These are phyloP conservation scores for Metacarcinus magister DNA, from an alignment of 2,888 invertebrate genomes.

Conservation along the genomic window DNA sequence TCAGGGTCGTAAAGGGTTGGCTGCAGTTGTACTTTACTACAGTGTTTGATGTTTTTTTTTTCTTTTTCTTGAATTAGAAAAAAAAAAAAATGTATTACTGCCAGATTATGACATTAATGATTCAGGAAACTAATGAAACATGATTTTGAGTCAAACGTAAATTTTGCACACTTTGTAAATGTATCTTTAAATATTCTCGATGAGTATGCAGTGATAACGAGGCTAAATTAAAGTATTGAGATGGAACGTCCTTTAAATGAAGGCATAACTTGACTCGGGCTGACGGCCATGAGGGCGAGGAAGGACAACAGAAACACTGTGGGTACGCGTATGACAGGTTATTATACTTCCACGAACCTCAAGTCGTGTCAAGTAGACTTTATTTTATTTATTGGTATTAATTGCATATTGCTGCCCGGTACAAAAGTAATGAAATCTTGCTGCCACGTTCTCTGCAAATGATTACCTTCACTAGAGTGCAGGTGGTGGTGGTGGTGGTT, in stretches of 20 bases:
- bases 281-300: background rate
- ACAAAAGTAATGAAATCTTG: background rate
- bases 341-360: background rate
- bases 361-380: background rate
- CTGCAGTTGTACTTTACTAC: background rate
- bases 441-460: background rate
- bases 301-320: background rate
- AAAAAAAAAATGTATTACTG: background rate
- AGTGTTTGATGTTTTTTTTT: background rate
- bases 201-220: background rate
- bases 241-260: background rate
- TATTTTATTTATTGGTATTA: conserved; percentile 1
- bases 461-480: background rate
- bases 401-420: background rate
- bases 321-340: background rate
- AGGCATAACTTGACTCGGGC: background rate
- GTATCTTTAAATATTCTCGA: background rate
- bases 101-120: background rate
- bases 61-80: background rate
- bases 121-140: background rate
- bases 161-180: background rate
- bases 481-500: no score
- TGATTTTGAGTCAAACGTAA: background rate
- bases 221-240: background rate
- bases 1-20: background rate